Percentiles rank a stretch among this genome's conserved stretches.
Evolutionary conservation across 2,797 vertebrate species (phyloP).

Genomic region (Enteromius anoplus): DNA sequence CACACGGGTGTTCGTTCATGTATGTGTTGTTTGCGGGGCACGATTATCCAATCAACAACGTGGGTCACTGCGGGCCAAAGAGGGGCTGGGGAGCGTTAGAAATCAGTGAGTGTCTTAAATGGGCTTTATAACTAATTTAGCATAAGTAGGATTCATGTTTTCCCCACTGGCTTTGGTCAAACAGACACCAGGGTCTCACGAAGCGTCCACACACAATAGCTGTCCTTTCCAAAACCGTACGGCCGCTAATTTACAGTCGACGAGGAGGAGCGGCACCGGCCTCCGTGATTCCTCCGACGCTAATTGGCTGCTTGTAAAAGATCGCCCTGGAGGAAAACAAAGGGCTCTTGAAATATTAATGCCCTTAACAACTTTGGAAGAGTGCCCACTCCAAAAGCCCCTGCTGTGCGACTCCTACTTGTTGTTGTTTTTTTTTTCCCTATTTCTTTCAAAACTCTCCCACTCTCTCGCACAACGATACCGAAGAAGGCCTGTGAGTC

Average conservation of each 20-base stretch:
- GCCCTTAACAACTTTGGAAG: constrained; percentile 71
- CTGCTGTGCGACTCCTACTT: constrained; percentile 51
- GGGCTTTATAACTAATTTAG: constrained; percentile 36
- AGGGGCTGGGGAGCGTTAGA: constrained; percentile 2
- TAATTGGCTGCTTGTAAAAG: constrained; percentile 74
- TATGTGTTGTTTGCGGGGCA: constrained; percentile 40
- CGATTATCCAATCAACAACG: constrained; percentile 48
- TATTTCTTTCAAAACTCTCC: constrained; percentile 55
- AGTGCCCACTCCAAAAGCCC: constrained; percentile 63
- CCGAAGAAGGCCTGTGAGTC: constrained; percentile 53
- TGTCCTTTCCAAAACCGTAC: constrained; percentile 67
- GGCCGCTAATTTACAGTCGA: constrained; percentile 70
- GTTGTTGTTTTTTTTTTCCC: constrained; percentile 13
- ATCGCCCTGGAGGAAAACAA: constrained; percentile 73
- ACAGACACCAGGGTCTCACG: constrained; percentile 46
- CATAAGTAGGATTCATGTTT: constrained; percentile 44
- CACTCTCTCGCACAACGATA: constrained; percentile 46
- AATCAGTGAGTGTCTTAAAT: constrained; percentile 14
- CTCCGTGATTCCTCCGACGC: constrained; percentile 59
- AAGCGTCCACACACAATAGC: constrained; percentile 58
- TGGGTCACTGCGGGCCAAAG: constrained; percentile 20
- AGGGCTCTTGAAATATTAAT: constrained; percentile 83
- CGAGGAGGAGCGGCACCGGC: constrained; percentile 60
- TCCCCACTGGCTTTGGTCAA: constrained; percentile 50
- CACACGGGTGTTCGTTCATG: constrained; percentile 45